Base-by-base conservation (phyloP, 1,140 invertebrate species). In the Adelges cooleyi region DNA sequence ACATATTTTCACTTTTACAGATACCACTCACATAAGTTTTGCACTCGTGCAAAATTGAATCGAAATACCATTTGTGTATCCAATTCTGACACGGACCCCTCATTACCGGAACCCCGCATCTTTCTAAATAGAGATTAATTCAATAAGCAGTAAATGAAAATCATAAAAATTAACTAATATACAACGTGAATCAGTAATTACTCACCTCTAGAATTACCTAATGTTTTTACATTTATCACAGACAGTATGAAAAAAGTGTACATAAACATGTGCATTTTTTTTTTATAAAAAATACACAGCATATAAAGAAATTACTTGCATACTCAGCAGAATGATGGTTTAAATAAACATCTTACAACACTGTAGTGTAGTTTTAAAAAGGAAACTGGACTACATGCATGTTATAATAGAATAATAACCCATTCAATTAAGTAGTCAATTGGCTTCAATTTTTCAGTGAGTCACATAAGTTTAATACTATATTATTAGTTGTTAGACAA, bases 1-100 rank as follows among this genome's bases (percentile, higher is more conserved):
- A 91, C 66, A 85, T 78, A 75, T 91, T 91, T 73, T 89, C 90
- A 22, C 86, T 87, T 44, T 81, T 78, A 72, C 88, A 90, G 27
- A 87, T 87, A 49, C 86, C 84, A 77, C 85, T 92, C 22, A 80
- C 77, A 71, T 92, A 92, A 52, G 80, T 80, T 51, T 75, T 76
- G 74, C 89, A 92, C 20, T 79, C 78, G 46, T 79, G 75, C 59
- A 78, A 79, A 5, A 79, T 76, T 46, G 84, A 80, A 73, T 85
- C 84, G 74, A 83, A 90, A 66, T 83, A 85, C 79, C 86, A 85
- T 73, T 86, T 85, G 71, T 82, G 79, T 8, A 84, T 76, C 69
- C 79, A 81, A 51, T 81, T 79, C 62, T 80, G 84, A 72, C 87
- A 90, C 70, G 67, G 71, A 42, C 68, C 72, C 66, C 54, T 70